Base-by-base conservation (phyloP, 2,113 vertebrate genomes). In the Paracanthobrama guichenoti region DNA sequence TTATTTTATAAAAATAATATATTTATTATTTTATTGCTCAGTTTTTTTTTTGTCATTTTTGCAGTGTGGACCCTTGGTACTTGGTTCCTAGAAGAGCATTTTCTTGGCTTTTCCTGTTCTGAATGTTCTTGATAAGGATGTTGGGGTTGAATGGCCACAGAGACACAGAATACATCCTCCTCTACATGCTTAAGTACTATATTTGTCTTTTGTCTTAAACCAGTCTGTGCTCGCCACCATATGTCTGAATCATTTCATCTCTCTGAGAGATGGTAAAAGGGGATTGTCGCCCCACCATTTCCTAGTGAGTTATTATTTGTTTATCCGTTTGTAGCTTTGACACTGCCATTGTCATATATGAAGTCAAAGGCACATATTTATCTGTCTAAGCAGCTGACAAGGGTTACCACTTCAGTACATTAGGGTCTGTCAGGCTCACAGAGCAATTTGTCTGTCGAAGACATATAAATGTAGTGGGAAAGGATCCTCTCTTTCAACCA, bases 361-460 rank as follows among this genome's bases (percentile, higher is more conserved):
- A 72, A 82, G 86, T 87, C 62, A 78, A 46, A 77, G 64, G 81
- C 84, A 74, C 79, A 71, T 81, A 85, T 85, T 85, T 85, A 88
- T 88, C 80, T 80, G 46, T 87, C 77, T 67, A 35, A 69, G 64
- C 62, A 71, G 79, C 42, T 74, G 80, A 85, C 79, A 72, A 74
- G 59, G 28, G 42, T 67, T 57, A 48, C 6, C 62, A 90, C 87
- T 88, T 86, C 90, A 90, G 87, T 91, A 93, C 88, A 92, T 92
- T 87, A 84, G 53, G 85, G 48, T 28, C 72, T 81, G 83, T 85
- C 57, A 79, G 48, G 42, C 62, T 46, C 73, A 46, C 79, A 66
- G 55, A 74, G 22, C 11, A 71, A 67, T 81, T 60, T 71, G 20
- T 48, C 46, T 42, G 79, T 71, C 55, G 59, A 60, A 72, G 50